Conservation (phyloP, 2,113 vertebrate species). For the Xyliphius kryptos region DNA sequence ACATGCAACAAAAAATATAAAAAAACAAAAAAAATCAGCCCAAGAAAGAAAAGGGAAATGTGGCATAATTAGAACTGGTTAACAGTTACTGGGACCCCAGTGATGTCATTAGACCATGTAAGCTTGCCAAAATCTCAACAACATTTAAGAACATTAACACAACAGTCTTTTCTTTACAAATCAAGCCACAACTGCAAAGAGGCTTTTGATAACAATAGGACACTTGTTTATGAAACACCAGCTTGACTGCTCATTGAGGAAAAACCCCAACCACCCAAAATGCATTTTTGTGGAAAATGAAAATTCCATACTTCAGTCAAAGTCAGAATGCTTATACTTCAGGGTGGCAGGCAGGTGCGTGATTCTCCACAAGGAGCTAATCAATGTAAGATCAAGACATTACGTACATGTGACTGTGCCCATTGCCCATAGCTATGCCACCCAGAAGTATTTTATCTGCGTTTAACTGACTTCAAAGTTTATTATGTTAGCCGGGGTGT, state of each 20-base stretch:
- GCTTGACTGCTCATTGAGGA: conserved; percentile 9
- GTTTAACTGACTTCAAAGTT: neutral
- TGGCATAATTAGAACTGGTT: too few species aligned
- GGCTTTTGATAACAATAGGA: conserved; percentile 10
- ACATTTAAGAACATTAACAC: too few species aligned
- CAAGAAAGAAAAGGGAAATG: too few species aligned
- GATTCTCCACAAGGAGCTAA: conserved; percentile 34
- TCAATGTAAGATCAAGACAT: conserved; percentile 15
- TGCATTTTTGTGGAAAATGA: conserved; percentile 5
- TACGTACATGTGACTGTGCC: conserved; percentile 9
- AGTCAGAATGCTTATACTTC: neutral
- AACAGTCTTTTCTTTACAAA: neutral
- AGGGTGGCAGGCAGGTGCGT: conserved; percentile 17
- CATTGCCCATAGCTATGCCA: conserved; percentile 26
- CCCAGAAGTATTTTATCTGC: conserved; percentile 36
- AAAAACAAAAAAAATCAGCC: too few species aligned
- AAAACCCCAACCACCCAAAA: conserved; percentile 11
- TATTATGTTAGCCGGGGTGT: too few species aligned
- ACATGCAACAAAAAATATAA: too few species aligned
- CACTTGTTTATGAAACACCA: conserved; percentile 33
- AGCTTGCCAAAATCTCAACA: too few species aligned
- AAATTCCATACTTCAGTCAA: neutral
- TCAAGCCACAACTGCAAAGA: neutral
- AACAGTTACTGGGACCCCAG: too few species aligned
- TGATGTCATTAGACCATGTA: too few species aligned